Percentiles rank a stretch among this genome's conserved stretches.
These are phyloP conservation scores for Ptilonorhynchus violaceus DNA, from an alignment of 2,113 vertebrate species.

Conservation along the genomic window DNA sequence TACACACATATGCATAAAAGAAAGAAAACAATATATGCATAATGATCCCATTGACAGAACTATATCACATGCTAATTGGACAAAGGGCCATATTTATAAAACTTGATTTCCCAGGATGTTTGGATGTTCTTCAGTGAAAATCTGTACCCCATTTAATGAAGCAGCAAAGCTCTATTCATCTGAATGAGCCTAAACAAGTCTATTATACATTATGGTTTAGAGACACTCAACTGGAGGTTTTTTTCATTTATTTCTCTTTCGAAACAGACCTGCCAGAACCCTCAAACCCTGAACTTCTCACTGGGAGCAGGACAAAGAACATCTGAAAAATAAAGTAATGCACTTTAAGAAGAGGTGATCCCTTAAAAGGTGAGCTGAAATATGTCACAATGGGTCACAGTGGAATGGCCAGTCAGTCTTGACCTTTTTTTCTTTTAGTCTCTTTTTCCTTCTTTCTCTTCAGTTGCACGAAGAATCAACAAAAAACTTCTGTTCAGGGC, in stretches of 20 bases:
- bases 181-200: not conserved
- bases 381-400: too few relatives aligned
- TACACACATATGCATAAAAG: not conserved
- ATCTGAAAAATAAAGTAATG: not conserved
- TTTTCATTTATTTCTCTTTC: not conserved
- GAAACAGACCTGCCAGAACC: not conserved
- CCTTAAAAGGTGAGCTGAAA: not conserved
- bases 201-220: not conserved
- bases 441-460: not conserved
- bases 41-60: not conserved
- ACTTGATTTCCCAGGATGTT: not conserved
- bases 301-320: not conserved
- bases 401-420: not conserved
- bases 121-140: not conserved
- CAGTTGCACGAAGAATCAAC: not conserved
- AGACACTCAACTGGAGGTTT: not conserved
- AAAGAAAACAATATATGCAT: not conserved
- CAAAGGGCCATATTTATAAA: not conserved
- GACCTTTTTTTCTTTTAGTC: not conserved
- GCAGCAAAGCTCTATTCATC: not conserved
- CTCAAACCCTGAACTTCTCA: not conserved
- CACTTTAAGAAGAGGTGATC: not conserved
- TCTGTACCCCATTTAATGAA: not conserved
- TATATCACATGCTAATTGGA: not conserved
- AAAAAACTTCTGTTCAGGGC: not conserved